Evolutionary conservation across 2,113 vertebrate species (phyloP).

Genomic region (Hemicordylus capensis): DNA sequence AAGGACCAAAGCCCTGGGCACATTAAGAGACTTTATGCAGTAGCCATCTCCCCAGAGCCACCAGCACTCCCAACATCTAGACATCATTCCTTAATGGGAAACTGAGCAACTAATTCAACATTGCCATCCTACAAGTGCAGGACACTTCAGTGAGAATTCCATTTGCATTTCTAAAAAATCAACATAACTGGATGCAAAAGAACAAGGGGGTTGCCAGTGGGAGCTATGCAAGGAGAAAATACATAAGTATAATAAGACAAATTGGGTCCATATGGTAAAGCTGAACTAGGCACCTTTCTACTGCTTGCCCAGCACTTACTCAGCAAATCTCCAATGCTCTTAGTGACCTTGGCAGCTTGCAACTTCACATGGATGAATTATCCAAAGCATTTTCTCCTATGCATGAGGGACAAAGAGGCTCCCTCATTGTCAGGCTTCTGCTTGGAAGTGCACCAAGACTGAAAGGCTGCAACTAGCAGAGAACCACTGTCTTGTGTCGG

Average conservation of each 20-base stretch:
- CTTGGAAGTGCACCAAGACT: not conserved
- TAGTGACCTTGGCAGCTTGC: constrained; percentile 29
- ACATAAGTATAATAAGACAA: constrained; percentile 27
- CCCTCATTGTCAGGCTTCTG: not conserved
- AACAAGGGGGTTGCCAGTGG: not conserved
- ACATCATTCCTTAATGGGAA: not conserved
- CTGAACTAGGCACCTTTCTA: constrained; percentile 28
- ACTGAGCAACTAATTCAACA: not conserved
- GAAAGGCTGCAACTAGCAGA: not conserved
- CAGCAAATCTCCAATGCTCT: constrained; percentile 20
- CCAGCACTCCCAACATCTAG: not conserved
- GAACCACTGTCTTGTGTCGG: not conserved
- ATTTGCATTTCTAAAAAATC: not conserved
- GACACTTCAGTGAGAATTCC: not conserved
- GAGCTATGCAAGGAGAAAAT: constrained; percentile 16
- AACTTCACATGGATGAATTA: constrained; percentile 37
- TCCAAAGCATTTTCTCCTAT: constrained; percentile 26
- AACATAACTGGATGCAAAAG: not conserved
- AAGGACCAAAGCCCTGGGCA: not conserved
- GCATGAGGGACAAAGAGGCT: constrained; percentile 33
- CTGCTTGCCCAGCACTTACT: constrained; percentile 34
- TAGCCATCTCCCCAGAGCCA: not conserved
- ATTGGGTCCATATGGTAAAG: constrained; percentile 37
- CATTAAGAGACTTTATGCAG: not conserved
- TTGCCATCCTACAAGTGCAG: not conserved